Conservation (phyloP, 2,113 vertebrate genomes). For the Syngnathoides biaculeatus region DNA sequence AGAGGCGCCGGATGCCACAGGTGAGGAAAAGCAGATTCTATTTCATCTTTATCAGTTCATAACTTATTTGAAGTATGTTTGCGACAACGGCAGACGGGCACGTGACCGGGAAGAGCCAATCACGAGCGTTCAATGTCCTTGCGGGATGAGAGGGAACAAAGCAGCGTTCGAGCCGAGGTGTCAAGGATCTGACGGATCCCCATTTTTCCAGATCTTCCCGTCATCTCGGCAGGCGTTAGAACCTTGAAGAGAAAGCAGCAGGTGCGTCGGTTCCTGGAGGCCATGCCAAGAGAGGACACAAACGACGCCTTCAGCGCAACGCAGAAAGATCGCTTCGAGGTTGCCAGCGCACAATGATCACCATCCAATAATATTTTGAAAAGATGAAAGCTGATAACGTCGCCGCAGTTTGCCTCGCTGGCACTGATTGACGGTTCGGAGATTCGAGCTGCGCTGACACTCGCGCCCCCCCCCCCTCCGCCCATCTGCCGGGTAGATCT, state of each 20-base stretch:
- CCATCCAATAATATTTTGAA: no score
- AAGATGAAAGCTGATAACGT: no score
- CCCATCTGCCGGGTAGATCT: constrained; percentile 65
- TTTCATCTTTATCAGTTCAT: no score
- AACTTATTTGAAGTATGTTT: no score
- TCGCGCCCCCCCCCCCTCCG: neutral
- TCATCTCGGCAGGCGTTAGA: constrained; percentile 79
- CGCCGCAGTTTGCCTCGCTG: no score
- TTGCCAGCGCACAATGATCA: no score
- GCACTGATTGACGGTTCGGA: no score
- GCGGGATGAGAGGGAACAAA: no score
- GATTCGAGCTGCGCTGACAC: neutral
- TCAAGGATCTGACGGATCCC: neutral
- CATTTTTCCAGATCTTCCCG: constrained; percentile 27
- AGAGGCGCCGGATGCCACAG: constrained; percentile 34
- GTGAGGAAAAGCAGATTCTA: constrained; percentile 39
- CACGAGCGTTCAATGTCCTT: no score
- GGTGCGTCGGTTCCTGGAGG: constrained; percentile 85
- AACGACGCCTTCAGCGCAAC: constrained; percentile 81
- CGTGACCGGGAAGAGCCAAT: no score
- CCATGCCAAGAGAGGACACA: constrained; percentile 82
- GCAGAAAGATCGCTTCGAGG: constrained; percentile 74
- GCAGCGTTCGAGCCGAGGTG: no score
- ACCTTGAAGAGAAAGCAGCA: constrained; percentile 88
- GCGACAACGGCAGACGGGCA: no score